Base-by-base conservation (phyloP, 2,888 invertebrate genomes). In the Pardosa pseudoannulata region DNA sequence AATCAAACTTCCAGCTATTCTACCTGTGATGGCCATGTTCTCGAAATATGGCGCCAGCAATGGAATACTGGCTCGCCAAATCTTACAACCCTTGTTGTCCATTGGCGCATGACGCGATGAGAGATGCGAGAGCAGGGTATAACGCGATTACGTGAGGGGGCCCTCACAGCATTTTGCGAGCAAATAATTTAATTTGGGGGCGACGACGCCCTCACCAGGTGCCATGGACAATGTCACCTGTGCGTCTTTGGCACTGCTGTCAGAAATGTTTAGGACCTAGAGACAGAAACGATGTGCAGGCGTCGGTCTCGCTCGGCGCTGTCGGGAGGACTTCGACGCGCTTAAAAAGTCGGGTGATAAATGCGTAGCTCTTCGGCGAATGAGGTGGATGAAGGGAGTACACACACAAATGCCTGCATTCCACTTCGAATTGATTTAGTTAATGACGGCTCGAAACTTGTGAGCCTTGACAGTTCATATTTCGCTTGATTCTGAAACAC, bases 221-320 rank as follows among this genome's bases (percentile, higher is more conserved):
- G 83, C 67, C 73, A 78, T 85, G 83, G 78, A 85, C 78, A 85
- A 78, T 85, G 83, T 85, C 83, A 85, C 83, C 83, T 85, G 78
- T 39, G 73, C 83, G 83, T 83, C 83, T 72, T 76, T 76, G 76
- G 71, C 82, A 83, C 64, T 23, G 73, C 78, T 78, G 83, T 85
- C 83, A 85, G 72, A 85, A 78, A 75, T 32, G 70, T 70, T 82
- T 82, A 74, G 74, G 39, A 27, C 50, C 19, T 6, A 27, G 71
- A 39, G 27, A 64, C 70, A 70, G 41, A 68, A 67, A 81, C 81
- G 74, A 29, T 82, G 82, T 41, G 64, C 82, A 82, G 82, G 28
- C 16, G 56, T 56, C 23, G 1, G n/a, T 62, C 23, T 23, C 23
- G 62, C 23, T 62, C 62, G 19, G 62, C 27, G 28, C 28, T 62